These are phyloP conservation scores for Cynopterus brachyotis DNA, from an alignment of 2,113 vertebrate species.

Conservation along the genomic window DNA sequence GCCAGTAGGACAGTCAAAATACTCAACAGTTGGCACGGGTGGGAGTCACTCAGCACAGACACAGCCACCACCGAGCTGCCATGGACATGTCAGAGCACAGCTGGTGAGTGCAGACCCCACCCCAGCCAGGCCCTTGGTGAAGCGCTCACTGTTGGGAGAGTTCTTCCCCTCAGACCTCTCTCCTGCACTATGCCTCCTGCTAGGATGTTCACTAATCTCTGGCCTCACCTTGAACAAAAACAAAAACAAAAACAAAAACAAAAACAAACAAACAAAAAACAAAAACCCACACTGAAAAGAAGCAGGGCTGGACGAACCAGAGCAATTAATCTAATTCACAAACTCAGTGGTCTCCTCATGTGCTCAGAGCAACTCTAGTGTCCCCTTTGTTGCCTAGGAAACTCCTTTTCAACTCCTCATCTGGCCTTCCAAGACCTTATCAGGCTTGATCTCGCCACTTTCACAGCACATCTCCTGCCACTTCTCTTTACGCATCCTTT, in stretches of 20 bases:
- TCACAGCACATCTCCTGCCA: neutral
- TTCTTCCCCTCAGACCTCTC: no score
- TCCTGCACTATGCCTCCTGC: no score
- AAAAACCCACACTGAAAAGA: no score
- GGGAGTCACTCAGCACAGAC: neutral
- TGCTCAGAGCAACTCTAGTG: neutral
- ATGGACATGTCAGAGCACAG: accelerated
- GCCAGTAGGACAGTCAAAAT: neutral
- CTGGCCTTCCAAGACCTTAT: neutral
- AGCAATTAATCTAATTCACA: neutral
- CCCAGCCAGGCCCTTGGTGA: accelerated
- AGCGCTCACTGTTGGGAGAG: no score
- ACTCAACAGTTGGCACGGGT: neutral
- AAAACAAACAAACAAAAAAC: no score
- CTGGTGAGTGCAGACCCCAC: neutral
- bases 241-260: no score
- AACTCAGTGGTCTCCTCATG: neutral
- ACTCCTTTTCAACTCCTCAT: neutral
- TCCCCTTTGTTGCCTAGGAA: neutral
- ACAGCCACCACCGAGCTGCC: accelerated
- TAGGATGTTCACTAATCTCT: no score
- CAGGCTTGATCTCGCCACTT: no score
- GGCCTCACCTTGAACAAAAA: no score
- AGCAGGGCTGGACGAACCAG: neutral
- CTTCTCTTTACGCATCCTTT: neutral